Percentiles rank a stretch among this genome's conserved stretches.
Evolutionary conservation across 2,113 vertebrate genomes (phyloP).

Genomic region (Aplodontia rufa): DNA sequence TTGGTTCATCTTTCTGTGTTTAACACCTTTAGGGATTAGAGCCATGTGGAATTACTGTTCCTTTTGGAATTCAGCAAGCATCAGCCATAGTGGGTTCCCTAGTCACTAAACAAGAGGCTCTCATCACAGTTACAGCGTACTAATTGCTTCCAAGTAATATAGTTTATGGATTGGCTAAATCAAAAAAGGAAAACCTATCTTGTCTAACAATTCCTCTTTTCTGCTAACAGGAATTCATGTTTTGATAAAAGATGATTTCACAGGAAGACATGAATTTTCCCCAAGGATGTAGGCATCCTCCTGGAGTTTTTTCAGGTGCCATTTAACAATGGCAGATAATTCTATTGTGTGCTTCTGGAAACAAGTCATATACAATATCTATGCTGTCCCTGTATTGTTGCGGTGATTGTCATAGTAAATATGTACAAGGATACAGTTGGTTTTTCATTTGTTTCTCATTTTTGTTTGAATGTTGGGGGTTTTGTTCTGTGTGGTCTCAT

Average conservation of each 20-base stretch:
- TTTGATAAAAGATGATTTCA: constrained; percentile 56
- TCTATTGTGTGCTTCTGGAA: constrained; percentile 36
- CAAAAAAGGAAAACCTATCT: constrained; percentile 52
- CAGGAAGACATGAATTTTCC: constrained; percentile 65
- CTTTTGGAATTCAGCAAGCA: neutral
- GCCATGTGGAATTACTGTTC: neutral
- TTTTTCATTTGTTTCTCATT: neutral
- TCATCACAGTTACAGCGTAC: neutral
- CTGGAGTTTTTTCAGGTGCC: constrained; percentile 24
- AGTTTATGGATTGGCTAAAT: constrained; percentile 62
- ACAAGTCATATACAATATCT: neutral
- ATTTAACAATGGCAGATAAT: neutral
- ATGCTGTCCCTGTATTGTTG: neutral
- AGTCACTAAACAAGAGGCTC: neutral
- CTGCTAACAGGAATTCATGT: constrained; percentile 50
- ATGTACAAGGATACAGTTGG: neutral
- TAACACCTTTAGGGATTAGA: neutral
- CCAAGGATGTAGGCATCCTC: constrained; percentile 56
- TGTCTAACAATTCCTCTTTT: constrained; percentile 62
- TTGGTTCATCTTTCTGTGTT: neutral
- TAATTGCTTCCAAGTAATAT: constrained; percentile 64
- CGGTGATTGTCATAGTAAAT: neutral
- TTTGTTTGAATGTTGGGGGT: neutral
- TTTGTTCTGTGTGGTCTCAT: neutral
- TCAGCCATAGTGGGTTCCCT: neutral